phyloP scores from a whole-genome alignment of 2,113 vertebrate genomes.

The Neolamprologus hecqui region DNA sequence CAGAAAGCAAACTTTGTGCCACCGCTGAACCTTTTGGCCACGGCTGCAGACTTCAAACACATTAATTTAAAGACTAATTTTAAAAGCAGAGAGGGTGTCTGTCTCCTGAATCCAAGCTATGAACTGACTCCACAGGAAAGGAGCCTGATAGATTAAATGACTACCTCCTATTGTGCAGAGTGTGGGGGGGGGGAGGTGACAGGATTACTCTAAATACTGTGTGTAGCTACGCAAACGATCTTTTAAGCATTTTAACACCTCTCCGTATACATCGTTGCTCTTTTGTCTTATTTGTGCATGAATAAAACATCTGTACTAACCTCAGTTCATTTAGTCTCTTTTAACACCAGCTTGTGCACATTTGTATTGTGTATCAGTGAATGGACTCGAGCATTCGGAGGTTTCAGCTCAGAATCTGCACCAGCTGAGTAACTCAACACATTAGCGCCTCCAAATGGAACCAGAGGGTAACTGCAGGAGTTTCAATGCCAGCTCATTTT shows the following conservation, averaged over 20 bases:
- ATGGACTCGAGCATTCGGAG: not conserved
- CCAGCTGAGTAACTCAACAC: not conserved
- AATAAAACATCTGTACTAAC: not conserved
- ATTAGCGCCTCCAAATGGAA: not conserved
- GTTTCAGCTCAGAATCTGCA: not conserved
- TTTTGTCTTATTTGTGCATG: not conserved
- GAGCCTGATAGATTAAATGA: not conserved
- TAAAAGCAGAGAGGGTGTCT: not conserved
- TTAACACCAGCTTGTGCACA: not conserved
- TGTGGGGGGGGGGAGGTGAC: rapidly evolving
- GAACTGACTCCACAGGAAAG: not conserved
- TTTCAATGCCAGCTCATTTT: not conserved
- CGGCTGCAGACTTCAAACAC: not conserved
- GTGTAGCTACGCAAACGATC: not conserved
- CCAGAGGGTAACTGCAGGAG: not conserved
- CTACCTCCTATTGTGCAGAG: not conserved
- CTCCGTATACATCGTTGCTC: not conserved
- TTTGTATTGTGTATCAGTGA: not conserved
- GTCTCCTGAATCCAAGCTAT: not conserved
- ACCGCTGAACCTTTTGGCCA: not conserved
- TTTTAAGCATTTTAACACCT: not conserved
- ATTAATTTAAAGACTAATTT: not conserved
- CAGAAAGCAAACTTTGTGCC: not conserved
- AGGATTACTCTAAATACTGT: not conserved
- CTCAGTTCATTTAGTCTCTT: not conserved